Conservation (phyloP, 2,888 invertebrate genomes). For the Thelaira solivaga region DNA sequence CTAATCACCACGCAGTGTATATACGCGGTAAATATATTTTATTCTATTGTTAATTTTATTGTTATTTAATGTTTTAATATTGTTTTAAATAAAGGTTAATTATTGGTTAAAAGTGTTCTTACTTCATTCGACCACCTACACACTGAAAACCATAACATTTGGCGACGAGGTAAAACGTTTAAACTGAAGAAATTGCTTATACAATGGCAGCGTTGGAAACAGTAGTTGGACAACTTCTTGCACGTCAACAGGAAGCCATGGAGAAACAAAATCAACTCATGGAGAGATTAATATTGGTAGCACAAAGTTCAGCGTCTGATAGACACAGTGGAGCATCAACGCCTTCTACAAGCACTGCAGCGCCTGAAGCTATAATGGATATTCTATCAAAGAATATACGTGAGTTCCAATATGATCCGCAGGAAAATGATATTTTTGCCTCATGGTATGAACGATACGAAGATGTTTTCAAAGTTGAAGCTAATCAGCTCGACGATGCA, state of each 20-base stretch:
- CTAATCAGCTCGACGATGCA: constrained; percentile 34
- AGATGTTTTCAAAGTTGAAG: constrained; percentile 23
- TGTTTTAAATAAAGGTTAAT: no score
- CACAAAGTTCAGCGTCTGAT: background rate
- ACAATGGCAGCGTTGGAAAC: no score
- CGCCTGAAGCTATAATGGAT: constrained; percentile 15
- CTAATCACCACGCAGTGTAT: no score
- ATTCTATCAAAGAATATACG: constrained; percentile 25
- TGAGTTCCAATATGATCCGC: constrained; percentile 21
- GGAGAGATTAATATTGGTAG: background rate
- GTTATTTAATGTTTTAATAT: no score
- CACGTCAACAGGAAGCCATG: constrained; percentile 34
- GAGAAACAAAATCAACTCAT: constrained; percentile 12
- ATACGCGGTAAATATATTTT: no score
- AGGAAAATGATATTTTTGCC: constrained; percentile 6
- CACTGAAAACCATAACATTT: no score
- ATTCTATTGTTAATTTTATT: no score
- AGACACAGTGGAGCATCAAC: background rate
- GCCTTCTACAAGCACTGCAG: background rate
- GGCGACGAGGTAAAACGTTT: no score
- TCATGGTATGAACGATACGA: constrained; percentile 36
- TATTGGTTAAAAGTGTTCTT: no score
- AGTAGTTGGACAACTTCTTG: no score
- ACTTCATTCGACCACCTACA: no score
- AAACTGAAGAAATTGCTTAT: no score